Base-by-base conservation (phyloP, 2,888 invertebrate species). In the Pegoplata infirma region DNA sequence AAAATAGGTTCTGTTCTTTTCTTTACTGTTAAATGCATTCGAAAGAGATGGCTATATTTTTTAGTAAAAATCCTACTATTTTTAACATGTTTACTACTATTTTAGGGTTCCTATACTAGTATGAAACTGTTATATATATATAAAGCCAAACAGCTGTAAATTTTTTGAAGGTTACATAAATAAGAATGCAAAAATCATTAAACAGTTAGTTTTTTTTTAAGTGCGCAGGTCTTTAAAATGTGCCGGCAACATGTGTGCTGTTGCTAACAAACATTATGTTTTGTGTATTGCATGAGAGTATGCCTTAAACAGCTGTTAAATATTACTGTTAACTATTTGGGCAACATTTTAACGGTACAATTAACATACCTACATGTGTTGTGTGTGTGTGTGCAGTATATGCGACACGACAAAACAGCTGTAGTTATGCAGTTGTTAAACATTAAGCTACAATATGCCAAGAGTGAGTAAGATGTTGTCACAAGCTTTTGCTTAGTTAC, bases 101-200 rank as follows among this genome's bases (percentile, higher is more conserved):
- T 74, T 56, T 61, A 25, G 7, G 10, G 19, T 25, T 55, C 44
- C 23, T 46, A 25, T 16, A 25, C 53, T 46, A 10, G 63, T 58
- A 59, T 74, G 78, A 67, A 67, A 79, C n/a, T 51, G 40, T 51
- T n/a, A n/a, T n/a, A n/a, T n/a, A n/a, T n/a, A n/a, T n/a, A n/a
- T n/a, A 56, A 55, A 75, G n/a, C n/a, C n/a, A n/a, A 78, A 79
- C 78, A 79, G 74, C 75, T 75, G 74, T 74, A 66, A n/a, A 75
- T 8, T 58, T 66, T 75, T 66, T 79, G 74, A 79, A 79, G 78
- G 78, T 79, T 79, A 79, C 69, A 79, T 79, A 71, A 71, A 74
- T 69, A 61, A 61, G 59, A 58, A 61, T 47, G 53, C 55, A 69
- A 55, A 53, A 59, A 40, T 3, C n/a, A 46, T 8, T 36, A 21